Evolutionary conservation across 2,113 vertebrate species (phyloP).

Genomic region (Monopterus albus): DNA sequence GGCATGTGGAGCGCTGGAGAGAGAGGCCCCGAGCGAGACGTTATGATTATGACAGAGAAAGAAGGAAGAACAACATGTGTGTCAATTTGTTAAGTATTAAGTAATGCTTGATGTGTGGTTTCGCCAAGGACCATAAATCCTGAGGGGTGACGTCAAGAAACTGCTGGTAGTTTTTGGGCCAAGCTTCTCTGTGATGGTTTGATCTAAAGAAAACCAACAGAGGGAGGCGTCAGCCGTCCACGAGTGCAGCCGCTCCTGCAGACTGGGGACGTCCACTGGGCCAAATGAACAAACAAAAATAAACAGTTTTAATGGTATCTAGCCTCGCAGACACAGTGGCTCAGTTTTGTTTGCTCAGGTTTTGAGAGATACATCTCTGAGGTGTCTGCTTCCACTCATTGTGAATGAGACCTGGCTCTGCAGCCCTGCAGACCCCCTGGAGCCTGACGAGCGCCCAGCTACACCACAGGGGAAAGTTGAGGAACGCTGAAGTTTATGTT

Average conservation of each 20-base stretch:
- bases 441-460: no score
- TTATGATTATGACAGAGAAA: background rate
- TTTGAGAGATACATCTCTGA: no score
- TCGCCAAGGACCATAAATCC: background rate
- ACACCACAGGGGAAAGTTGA: no score
- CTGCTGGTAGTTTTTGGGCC: background rate
- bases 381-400: no score
- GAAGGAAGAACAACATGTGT: background rate
- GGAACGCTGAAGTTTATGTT: no score
- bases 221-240: background rate
- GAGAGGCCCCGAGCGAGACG: background rate
- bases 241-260: background rate
- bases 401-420: no score
- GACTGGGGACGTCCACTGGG: no score
- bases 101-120: background rate
- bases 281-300: background rate
- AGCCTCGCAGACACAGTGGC: background rate
- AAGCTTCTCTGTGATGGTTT: background rate
- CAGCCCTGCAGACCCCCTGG: no score
- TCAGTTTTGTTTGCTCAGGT: no score
- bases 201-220: background rate
- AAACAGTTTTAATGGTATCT: no score
- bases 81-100: background rate
- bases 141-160: constrained; percentile 12
- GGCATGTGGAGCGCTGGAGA: background rate